These are phyloP conservation scores for Cordilura impudica DNA, from an alignment of 2,888 invertebrate genomes.

Conservation along the genomic window DNA sequence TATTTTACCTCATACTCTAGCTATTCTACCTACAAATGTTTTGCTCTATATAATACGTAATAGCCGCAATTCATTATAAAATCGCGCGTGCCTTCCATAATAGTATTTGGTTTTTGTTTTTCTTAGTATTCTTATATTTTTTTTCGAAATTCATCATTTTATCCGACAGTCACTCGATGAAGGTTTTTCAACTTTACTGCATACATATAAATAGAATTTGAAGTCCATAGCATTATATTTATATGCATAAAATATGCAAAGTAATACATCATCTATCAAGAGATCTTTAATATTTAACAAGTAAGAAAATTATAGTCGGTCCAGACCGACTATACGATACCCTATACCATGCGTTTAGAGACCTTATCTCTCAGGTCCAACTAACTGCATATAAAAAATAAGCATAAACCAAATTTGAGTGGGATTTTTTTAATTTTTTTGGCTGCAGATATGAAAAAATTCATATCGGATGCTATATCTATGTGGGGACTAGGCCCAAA, in stretches of 20 bases:
- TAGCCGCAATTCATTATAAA: conserved; percentile 17
- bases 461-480: too few relatives aligned
- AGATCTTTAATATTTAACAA: conserved; percentile 18
- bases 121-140: not conserved
- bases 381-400: too few relatives aligned
- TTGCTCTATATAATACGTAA: conserved; percentile 20
- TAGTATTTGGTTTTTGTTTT: not conserved
- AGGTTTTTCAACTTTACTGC: conserved; percentile 9
- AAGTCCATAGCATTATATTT: not conserved
- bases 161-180: not conserved
- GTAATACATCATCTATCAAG: conserved; percentile 1
- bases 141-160: not conserved
- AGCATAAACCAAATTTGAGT: too few relatives aligned
- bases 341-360: too few relatives aligned
- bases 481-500: too few relatives aligned
- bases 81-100: conserved; percentile 40
- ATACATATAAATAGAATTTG: not conserved
- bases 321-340: too few relatives aligned
- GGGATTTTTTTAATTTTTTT: too few relatives aligned
- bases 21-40: conserved; percentile 18
- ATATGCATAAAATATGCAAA: conserved; percentile 6
- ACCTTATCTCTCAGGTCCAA: too few relatives aligned
- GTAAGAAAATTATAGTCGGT: too few relatives aligned
- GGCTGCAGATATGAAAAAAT: too few relatives aligned
- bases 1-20: not conserved